Evolutionary conservation across 2,113 vertebrate genomes (phyloP), one percentile per base, ranked within the genome.

Genomic region (Pholis gunnellus): DNA sequence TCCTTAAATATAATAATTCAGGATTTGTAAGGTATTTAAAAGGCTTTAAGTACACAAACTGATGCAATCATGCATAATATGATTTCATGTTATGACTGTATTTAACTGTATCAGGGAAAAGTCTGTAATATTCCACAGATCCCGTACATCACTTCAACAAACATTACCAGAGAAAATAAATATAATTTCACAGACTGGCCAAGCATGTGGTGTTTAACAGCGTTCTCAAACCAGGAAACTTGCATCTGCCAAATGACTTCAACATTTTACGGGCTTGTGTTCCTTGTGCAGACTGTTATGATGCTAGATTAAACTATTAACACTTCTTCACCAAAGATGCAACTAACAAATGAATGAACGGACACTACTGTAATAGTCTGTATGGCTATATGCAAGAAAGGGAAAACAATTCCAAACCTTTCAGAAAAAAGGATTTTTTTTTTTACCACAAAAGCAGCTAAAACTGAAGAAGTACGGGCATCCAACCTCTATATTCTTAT

Each of bases 171-270:
- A 79, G 38, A 86, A 73, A 78, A 78, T 72, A 79, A 83, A 80
- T 48, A 42, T 17, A 63, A 25, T 65, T 60, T 38, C 14, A 46
- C 20, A 38, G n/a, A 42, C 31, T 22, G 29, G 59, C 50, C 60
- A 36, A 78, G 54, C 48, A 64, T 66, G 68, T 50, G 40, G 40
- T 20, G 64, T 75, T 75, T 85, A 80, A 83, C 40, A 36, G 63
- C 1, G 0, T n/a, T 61, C 2, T 13, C 72, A n/a, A 38, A 75
- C 38, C 56, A 46, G 34, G 25, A 2, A 22, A 38, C 29, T 27
- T 34, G 18, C 11, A 50, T 60, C 59, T 69, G 85, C 81, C 85
- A 86, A 82, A 81, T 87, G 81, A 87, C 56, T 70, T 89, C 87
- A 90, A 36, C 78, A 50, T 74, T 84, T 87, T 80, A 86, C 68